Conservation (phyloP, 2,797 vertebrate species). For the Botia almorhae region DNA sequence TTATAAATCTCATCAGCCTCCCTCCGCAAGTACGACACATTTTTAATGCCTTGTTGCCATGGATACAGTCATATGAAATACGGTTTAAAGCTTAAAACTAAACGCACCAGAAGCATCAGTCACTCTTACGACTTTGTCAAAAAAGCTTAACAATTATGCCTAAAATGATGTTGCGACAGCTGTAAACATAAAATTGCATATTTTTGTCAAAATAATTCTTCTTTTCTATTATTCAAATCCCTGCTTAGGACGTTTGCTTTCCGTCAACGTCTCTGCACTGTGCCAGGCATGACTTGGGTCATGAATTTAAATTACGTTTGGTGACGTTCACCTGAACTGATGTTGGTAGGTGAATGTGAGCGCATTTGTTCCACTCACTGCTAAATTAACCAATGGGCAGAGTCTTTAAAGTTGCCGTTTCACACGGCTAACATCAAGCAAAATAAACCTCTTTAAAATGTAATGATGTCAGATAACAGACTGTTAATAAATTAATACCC, state of each 20-base stretch:
- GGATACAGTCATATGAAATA: background rate
- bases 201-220: no score
- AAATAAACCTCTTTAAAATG: no score
- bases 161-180: background rate
- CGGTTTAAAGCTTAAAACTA: background rate
- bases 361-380: no score
- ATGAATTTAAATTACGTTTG: background rate
- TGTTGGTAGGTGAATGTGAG: background rate
- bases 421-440: no score
- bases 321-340: background rate
- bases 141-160: no score
- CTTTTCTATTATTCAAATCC: no score
- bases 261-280: background rate
- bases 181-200: background rate
- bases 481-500: no score
- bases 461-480: no score
- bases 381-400: no score
- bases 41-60: constrained; percentile 1
- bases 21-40: background rate
- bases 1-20: constrained; percentile 10
- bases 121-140: background rate
- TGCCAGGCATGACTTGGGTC: background rate
- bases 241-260: background rate
- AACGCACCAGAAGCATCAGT: background rate
- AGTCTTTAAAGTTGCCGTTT: no score